A percentile compares a stretch with the other conserved stretches of the same genome.
These are phyloP conservation scores for Papilio demoleus DNA, from an alignment of 2,888 invertebrate genomes.

Conservation along the genomic window DNA sequence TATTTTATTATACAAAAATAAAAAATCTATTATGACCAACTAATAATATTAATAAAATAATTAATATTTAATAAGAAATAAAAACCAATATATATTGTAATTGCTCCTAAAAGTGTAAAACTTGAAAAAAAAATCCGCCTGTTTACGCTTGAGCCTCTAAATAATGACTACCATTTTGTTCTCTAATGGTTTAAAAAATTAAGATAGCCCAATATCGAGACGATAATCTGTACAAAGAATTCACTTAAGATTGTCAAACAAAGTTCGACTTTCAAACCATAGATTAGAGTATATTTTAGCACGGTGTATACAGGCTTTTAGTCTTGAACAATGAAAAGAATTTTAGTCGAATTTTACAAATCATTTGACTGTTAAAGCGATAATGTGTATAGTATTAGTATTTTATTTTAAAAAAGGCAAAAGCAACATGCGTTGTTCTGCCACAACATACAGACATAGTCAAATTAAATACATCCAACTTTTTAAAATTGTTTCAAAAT, in stretches of 20 bases:
- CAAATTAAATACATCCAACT: not conserved
- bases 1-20: not conserved
- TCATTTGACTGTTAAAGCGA: slow-evolving; percentile 27
- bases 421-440: not conserved
- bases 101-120: not conserved
- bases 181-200: slow-evolving; percentile 39
- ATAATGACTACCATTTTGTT: slow-evolving; percentile 33
- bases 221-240: slow-evolving; percentile 31
- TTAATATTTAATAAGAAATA: not conserved
- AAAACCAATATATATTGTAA: not conserved
- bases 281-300: not conserved
- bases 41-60: not conserved
- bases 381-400: not conserved
- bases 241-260: not conserved
- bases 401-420: not conserved
- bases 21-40: not conserved
- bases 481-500: not conserved
- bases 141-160: slow-evolving; percentile 30
- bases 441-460: not conserved
- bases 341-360: slow-evolving; percentile 32
- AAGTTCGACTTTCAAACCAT: not conserved
- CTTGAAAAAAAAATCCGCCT: not conserved
- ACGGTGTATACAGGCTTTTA: not conserved
- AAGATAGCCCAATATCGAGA: slow-evolving; percentile 32
- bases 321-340: slow-evolving; percentile 23